These are phyloP conservation scores for Crocuta crocuta DNA, from an alignment of 2,113 vertebrate species.

Conservation along the genomic window DNA sequence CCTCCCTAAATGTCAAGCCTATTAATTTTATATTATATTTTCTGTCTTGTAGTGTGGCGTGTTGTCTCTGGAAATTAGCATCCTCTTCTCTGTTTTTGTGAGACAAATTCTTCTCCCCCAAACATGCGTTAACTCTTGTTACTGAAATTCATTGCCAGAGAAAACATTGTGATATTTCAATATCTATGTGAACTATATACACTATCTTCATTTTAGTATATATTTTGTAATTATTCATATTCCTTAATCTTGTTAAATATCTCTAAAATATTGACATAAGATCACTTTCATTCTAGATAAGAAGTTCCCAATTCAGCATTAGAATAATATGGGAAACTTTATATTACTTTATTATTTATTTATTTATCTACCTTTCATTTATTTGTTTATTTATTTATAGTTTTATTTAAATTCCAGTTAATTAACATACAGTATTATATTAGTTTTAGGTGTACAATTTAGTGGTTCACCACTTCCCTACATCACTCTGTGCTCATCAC, in stretches of 20 bases:
- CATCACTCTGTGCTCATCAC: neutral
- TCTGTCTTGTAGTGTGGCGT: neutral
- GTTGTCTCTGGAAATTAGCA: neutral
- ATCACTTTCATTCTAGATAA: neutral
- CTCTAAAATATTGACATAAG: neutral
- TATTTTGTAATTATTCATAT: neutral
- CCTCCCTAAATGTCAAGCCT: neutral
- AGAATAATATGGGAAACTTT: neutral
- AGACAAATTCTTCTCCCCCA: neutral
- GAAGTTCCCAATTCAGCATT: neutral
- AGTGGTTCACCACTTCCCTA: neutral
- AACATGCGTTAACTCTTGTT: neutral
- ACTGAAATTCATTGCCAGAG: neutral
- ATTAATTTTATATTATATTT: neutral
- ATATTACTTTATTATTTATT: neutral
- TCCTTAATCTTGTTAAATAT: too few species aligned
- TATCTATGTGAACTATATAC: neutral
- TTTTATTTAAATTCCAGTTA: neutral
- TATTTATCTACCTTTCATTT: neutral
- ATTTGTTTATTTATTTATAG: neutral
- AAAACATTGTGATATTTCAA: neutral
- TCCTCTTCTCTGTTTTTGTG: neutral
- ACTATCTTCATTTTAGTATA: too few species aligned
- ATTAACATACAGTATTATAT: neutral
- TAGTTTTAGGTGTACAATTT: neutral